These are phyloP conservation scores for Ranitomeya imitator DNA, from an alignment of 2,113 vertebrate species.

Conservation along the genomic window DNA sequence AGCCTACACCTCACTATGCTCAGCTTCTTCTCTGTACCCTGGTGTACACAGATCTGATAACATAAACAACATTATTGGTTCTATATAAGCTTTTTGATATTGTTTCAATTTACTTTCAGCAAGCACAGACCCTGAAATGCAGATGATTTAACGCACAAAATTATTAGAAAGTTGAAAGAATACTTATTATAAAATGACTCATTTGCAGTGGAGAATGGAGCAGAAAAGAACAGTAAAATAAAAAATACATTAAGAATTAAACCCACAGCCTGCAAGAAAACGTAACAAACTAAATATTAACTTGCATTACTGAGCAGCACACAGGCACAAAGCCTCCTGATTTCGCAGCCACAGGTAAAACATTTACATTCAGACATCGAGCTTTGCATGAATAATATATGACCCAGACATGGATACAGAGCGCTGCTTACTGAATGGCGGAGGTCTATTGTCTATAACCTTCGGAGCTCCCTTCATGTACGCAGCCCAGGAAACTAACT, in stretches of 20 bases:
- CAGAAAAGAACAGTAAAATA: not conserved
- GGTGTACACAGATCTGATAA: no score
- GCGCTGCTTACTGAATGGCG: not conserved
- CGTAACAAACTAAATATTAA: conserved; percentile 34
- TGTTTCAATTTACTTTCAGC: no score
- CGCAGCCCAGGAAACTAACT: not conserved
- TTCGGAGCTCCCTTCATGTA: not conserved
- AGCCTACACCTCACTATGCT: no score
- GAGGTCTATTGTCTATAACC: conserved; percentile 5
- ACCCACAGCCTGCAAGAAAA: conserved; percentile 1
- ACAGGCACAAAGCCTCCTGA: not conserved
- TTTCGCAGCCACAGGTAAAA: conserved; percentile 34
- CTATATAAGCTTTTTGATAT: no score
- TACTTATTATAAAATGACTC: no score
- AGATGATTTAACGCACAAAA: no score
- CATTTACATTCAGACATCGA: conserved; percentile 14
- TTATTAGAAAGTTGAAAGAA: no score
- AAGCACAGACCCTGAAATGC: no score
- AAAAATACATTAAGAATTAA: not conserved
- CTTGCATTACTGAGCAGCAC: not conserved
- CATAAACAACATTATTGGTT: no score
- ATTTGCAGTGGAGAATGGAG: not conserved
- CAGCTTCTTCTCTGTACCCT: no score
- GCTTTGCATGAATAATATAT: conserved; percentile 36
- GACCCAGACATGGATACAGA: not conserved